Percentiles rank a stretch among this genome's conserved stretches.
These are phyloP conservation scores for Calliopsis andreniformis DNA, from an alignment of 1,140 invertebrate species.

Conservation along the genomic window DNA sequence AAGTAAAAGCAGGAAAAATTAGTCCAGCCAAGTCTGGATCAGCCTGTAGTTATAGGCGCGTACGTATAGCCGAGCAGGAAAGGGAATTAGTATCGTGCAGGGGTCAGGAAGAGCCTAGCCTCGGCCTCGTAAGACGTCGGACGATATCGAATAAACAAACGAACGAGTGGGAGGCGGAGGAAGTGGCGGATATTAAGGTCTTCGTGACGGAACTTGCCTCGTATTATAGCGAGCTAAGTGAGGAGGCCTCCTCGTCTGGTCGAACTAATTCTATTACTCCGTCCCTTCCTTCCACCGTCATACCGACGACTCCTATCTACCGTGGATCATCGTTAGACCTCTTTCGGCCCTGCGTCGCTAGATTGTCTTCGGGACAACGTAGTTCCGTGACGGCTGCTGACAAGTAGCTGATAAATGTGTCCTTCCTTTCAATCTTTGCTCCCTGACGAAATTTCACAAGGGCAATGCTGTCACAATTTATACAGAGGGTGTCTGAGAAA, in stretches of 20 bases:
- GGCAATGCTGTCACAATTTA: too few relatives aligned
- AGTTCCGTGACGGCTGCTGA: constrained; percentile 16
- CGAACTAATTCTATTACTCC: constrained; percentile 69
- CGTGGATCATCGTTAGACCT: constrained; percentile 47
- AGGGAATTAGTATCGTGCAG: constrained; percentile 54
- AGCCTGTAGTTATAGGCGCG: background rate
- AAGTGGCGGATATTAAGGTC: constrained; percentile 73
- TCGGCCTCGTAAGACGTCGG: constrained; percentile 57
- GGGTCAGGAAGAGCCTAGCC: constrained; percentile 53
- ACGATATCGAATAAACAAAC: constrained; percentile 74
- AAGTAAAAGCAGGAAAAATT: too few relatives aligned
- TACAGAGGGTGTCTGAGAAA: too few relatives aligned
- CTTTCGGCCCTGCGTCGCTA: constrained; percentile 12
- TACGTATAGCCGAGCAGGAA: constrained; percentile 15
- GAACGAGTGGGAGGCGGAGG: constrained; percentile 68
- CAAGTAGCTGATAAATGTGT: constrained; percentile 39
- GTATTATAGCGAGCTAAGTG: constrained; percentile 65
- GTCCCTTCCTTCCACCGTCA: constrained; percentile 51
- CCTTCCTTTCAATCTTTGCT: constrained; percentile 24
- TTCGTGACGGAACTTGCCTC: constrained; percentile 72
- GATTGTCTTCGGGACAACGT: constrained; percentile 29
- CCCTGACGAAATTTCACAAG: background rate
- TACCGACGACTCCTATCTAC: constrained; percentile 31
- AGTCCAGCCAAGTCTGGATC: too few relatives aligned
- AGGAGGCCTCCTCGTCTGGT: constrained; percentile 65